Conservation (phyloP, 2,113 vertebrate genomes). For the Peromyscus polionotus region DNA sequence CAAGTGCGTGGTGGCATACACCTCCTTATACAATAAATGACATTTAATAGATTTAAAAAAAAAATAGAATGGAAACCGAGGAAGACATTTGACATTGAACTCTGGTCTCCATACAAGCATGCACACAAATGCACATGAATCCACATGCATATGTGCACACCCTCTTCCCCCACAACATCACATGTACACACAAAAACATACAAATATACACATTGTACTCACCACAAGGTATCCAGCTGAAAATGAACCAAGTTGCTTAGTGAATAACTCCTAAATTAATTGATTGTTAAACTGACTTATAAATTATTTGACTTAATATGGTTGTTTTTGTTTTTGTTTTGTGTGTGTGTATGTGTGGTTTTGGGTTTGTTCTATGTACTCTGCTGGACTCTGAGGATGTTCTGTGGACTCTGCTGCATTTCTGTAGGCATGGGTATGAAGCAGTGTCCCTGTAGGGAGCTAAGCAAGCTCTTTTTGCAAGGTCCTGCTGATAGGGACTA, state of each 20-base stretch:
- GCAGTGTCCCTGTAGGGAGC: background rate
- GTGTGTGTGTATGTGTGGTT: background rate
- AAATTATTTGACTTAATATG: background rate
- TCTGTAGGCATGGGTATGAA: background rate
- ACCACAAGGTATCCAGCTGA: background rate
- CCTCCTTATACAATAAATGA: background rate
- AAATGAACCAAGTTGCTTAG: background rate
- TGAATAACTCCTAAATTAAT: background rate
- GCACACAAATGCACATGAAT: background rate
- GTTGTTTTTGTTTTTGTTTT: background rate
- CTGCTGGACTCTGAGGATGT: background rate
- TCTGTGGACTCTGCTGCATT: background rate
- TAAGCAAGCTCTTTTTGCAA: background rate
- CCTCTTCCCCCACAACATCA: background rate
- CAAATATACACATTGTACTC: background rate
- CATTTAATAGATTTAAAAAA: background rate
- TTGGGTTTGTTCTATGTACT: background rate
- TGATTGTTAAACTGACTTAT: background rate
- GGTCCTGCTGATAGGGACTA: background rate
- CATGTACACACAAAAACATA: background rate
- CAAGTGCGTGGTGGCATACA: background rate
- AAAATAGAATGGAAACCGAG: background rate
- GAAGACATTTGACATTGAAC: background rate
- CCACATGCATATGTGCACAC: too few species aligned
- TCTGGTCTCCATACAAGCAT: background rate